Percentiles rank a stretch among this genome's conserved stretches.
Conservation (phyloP, 2,888 invertebrate genomes). For the Atherix ibis region DNA sequence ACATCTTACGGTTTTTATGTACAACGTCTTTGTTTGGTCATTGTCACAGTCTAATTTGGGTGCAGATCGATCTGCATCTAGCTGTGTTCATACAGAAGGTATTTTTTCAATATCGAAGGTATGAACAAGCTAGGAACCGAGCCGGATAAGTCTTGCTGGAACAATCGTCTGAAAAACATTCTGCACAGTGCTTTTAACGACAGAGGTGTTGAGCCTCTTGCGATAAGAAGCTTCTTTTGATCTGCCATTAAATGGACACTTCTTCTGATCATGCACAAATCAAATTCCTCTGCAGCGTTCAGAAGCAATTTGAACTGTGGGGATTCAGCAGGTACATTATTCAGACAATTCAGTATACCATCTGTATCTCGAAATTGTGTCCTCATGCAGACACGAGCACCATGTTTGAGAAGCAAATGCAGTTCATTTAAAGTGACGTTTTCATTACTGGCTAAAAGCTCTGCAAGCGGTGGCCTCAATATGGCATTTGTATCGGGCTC, state of each 20-base stretch:
- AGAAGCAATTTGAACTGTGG: conserved; percentile 49
- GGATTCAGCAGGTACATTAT: conserved; percentile 40
- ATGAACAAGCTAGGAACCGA: conserved; percentile 12
- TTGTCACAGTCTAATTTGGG: no score
- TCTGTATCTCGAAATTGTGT: conserved; percentile 72
- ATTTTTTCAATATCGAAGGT: conserved; percentile 11
- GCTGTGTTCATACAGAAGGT: conserved; percentile 13
- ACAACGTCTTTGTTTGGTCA: no score
- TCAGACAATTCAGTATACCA: conserved; percentile 64
- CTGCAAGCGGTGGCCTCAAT: conserved; percentile 63
- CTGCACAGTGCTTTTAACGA: conserved; percentile 42
- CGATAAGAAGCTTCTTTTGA: conserved; percentile 48
- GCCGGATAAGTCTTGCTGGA: conserved; percentile 11
- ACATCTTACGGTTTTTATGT: no score
- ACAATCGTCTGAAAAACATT: conserved; percentile 11
- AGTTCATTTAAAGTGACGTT: conserved; percentile 51
- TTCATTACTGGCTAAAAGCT: conserved; percentile 64
- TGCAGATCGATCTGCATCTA: no score
- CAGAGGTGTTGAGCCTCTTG: conserved; percentile 49
- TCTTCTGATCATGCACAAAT: conserved; percentile 62
- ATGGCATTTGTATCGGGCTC: conserved; percentile 49
- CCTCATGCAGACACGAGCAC: conserved; percentile 61
- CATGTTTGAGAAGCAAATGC: conserved; percentile 52
- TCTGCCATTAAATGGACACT: conserved; percentile 46
- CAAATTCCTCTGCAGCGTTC: conserved; percentile 62